Conservation (phyloP, 2,797 vertebrate genomes). For the Hybognathus amarus region DNA sequence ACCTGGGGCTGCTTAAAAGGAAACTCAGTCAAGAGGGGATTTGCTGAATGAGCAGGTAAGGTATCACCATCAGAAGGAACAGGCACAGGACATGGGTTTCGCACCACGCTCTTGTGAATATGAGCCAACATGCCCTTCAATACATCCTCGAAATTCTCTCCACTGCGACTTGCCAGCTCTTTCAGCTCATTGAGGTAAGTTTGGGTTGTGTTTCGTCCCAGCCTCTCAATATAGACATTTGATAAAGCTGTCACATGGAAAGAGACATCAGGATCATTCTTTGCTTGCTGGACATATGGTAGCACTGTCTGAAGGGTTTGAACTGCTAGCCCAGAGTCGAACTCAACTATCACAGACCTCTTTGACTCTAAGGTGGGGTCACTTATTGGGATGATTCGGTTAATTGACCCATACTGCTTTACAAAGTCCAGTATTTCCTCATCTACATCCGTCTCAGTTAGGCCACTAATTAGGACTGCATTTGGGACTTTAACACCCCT, state of each 20-base stretch:
- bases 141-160: neutral
- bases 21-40: neutral
- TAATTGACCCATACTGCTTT: too few species aligned
- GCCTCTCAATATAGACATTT: neutral
- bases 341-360: too few species aligned
- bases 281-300: too few species aligned
- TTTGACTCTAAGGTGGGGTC: too few species aligned
- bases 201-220: neutral
- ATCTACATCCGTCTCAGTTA: too few species aligned
- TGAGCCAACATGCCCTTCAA: neutral
- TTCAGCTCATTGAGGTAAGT: neutral
- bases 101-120: neutral
- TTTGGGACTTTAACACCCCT: too few species aligned
- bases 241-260: neutral
- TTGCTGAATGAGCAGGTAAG: neutral
- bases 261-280: too few species aligned
- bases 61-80: neutral
- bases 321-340: too few species aligned
- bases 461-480: too few species aligned
- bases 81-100: neutral
- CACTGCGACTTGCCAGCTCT: neutral
- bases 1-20: neutral
- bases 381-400: too few species aligned
- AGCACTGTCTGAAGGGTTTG: too few species aligned
- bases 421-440: too few species aligned